These are phyloP conservation scores for Artemia sinica DNA, from an alignment of 2,888 invertebrate genomes.

Conservation along the genomic window DNA sequence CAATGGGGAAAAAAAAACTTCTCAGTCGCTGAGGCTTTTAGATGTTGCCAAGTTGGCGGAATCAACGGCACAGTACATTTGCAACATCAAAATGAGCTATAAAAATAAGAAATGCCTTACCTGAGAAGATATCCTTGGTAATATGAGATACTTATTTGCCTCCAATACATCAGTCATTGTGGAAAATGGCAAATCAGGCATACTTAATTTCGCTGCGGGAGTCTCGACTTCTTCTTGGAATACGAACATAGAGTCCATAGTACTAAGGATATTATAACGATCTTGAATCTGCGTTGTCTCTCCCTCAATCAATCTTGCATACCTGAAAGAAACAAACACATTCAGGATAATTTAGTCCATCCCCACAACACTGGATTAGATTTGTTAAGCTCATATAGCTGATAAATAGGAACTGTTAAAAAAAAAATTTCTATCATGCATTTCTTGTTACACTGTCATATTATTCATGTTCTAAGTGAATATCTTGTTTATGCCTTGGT, in stretches of 20 bases:
- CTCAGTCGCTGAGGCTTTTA: neutral
- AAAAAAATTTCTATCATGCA: neutral
- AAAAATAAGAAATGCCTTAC: constrained; percentile 32
- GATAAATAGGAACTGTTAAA: constrained; percentile 14
- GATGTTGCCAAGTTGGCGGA: neutral
- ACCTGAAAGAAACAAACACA: constrained; percentile 37
- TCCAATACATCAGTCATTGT: constrained; percentile 73
- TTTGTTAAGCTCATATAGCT: neutral
- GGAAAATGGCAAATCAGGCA: constrained; percentile 72
- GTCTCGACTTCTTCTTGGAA: constrained; percentile 67
- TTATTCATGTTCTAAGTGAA: too few relatives aligned
- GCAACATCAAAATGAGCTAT: constrained; percentile 13
- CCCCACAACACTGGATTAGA: constrained; percentile 22
- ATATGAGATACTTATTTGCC: constrained; percentile 65
- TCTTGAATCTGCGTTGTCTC: constrained; percentile 45
- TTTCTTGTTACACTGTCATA: too few relatives aligned
- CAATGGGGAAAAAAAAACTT: neutral
- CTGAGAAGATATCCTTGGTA: constrained; percentile 84
- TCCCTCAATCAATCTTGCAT: constrained; percentile 44
- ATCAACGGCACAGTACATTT: neutral
- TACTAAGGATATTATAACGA: constrained; percentile 52
- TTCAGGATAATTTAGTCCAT: neutral
- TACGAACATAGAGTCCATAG: constrained; percentile 60
- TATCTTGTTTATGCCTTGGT: too few relatives aligned
- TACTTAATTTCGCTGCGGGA: constrained; percentile 68